Conservation (phyloP, 2,888 invertebrate genomes). For the Phymatocera aterrima region DNA sequence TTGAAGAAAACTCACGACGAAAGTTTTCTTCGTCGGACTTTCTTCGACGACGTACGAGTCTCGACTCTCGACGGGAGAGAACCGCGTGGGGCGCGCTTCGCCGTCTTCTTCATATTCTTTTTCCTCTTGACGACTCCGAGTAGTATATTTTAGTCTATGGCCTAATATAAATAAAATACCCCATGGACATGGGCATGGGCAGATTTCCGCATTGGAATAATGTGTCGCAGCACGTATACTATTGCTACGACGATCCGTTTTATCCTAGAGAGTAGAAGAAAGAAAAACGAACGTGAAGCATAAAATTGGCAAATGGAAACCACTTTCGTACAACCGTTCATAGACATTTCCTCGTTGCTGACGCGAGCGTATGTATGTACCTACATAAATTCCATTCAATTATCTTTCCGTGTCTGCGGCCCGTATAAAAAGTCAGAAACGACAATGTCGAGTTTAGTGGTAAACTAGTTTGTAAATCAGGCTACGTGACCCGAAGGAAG, state of each 20-base stretch:
- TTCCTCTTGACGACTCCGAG: constrained; percentile 19
- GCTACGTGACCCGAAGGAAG: neutral
- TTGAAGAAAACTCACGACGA: neutral
- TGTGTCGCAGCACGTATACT: too few species aligned
- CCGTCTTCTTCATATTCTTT: neutral
- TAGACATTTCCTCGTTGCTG: too few species aligned
- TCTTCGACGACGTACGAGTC: constrained; percentile 50
- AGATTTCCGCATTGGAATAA: constrained; percentile 47
- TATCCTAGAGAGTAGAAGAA: too few species aligned
- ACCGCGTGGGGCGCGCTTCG: constrained; percentile 4
- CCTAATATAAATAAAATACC: constrained; percentile 53
- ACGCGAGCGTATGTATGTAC: too few species aligned
- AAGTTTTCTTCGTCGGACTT: constrained; percentile 19
- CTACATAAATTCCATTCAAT: too few species aligned
- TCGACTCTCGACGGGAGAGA: constrained; percentile 35
- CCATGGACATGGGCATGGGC: constrained; percentile 52
- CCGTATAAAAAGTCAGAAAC: neutral
- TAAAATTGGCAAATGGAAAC: neutral
- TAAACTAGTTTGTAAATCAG: constrained; percentile 3
- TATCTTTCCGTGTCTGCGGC: neutral
- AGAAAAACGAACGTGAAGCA: neutral
- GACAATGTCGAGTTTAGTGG: neutral
- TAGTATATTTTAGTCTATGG: constrained; percentile 57
- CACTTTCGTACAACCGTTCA: too few species aligned
- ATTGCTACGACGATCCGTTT: too few species aligned